Base-by-base conservation (phyloP, 64 coral and sea anemone species). In the Actinia equina region DNA sequence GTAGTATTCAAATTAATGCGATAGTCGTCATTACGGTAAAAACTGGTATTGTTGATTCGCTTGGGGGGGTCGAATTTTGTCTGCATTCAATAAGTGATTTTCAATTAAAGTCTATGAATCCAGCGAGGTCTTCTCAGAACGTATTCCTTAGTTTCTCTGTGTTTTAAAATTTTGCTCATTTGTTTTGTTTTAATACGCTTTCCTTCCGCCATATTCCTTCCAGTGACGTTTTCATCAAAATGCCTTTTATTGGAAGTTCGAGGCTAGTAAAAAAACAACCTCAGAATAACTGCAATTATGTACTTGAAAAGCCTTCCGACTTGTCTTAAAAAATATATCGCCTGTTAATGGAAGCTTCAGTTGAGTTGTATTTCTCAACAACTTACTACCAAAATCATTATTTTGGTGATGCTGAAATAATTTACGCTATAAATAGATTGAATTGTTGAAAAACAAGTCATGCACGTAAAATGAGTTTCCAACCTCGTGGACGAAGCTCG, bases 281-380 rank as follows among this genome's bases (percentile, higher is more conserved):
- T 25, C n/a, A 74, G 25, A 74, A 74, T 14, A 37, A 74, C 69
- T 74, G 69, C 13, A 42, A 74, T 74, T 74, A 74, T 18, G 69
- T 74, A 74, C 26, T 74, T 74, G 69, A 74, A 74, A 74, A 41
- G 23, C 69, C 26, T 74, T 74, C 69, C 27, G 69, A 74, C 69
- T 74, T 74, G 12, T 16, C 69, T 74, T 41, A 41, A 14, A 74
- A 74, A 74, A 74, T 74, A 71, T 37, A 41, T 2, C 26, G 14
- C 69, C 13, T 74, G 23, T 74, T 74, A 74, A 30, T 74, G 69
- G 69, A 74, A 30, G 12, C 25, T 74, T 12, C 55, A 57, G 6
- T 57, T 6, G 26, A 26, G 23, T 74, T 30, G 27, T 13, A 27
- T 41, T 12, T 41, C 69, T 49, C 46, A 25, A 25, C 18, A 69